Evolutionary conservation across 92 coral and sea anemone species (phyloP).

Genomic region (Paramuricea clavata): DNA sequence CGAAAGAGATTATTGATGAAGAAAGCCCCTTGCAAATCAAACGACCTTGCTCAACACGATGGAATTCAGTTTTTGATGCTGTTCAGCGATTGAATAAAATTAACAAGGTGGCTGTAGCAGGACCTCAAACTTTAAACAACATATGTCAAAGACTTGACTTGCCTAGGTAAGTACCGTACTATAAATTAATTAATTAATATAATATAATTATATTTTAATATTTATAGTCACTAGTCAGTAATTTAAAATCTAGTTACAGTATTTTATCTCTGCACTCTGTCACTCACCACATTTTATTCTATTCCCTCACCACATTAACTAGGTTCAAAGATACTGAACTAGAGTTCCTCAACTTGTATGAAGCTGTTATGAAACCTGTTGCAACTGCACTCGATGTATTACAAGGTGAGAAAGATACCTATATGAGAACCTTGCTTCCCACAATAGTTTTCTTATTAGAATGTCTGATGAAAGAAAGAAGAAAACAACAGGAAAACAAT

Average conservation of each 20-base stretch:
- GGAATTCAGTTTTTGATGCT: slow-evolving; percentile 19
- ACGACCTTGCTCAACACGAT: slow-evolving; percentile 3
- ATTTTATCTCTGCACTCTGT: not conserved
- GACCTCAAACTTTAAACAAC: slow-evolving; percentile 8
- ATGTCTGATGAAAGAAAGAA: slow-evolving; percentile 25
- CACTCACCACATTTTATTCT: not conserved
- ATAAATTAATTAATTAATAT: not conserved
- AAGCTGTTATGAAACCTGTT: slow-evolving; percentile 24
- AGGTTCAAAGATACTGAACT: slow-evolving; percentile 4
- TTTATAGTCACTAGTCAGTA: slow-evolving; percentile 1
- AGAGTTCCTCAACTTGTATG: slow-evolving; percentile 17
- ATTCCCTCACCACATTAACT: slow-evolving; percentile 3
- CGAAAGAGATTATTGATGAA: slow-evolving; percentile 12
- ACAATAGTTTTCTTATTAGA: slow-evolving; percentile 21
- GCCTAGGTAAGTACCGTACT: slow-evolving; percentile 5
- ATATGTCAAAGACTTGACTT: slow-evolving; percentile 7
- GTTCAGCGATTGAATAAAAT: slow-evolving; percentile 3
- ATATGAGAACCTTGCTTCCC: slow-evolving; percentile 20
- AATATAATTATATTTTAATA: not conserved
- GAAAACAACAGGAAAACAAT: slow-evolving; percentile 22
- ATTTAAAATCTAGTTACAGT: not conserved
- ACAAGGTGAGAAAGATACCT: slow-evolving; percentile 24
- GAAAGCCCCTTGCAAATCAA: slow-evolving; percentile 6
- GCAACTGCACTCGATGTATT: slow-evolving; percentile 26
- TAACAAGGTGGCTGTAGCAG: slow-evolving; percentile 9